These are phyloP conservation scores for Diarsia dahlii DNA, from an alignment of 2,888 invertebrate genomes.

Conservation along the genomic window DNA sequence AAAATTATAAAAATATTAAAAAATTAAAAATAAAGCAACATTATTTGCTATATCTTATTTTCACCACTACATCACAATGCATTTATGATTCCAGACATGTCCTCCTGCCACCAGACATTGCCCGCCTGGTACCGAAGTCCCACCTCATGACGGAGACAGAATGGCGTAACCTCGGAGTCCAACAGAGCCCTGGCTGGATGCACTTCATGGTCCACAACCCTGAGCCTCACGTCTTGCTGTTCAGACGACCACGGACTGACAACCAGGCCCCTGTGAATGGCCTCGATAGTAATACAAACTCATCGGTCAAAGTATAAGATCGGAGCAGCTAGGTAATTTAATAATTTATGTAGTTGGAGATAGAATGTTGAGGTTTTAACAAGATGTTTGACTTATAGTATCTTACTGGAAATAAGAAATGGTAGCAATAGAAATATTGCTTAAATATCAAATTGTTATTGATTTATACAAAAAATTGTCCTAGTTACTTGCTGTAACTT, in stretches of 20 bases:
- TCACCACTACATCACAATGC: neutral
- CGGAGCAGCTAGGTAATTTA: conserved; percentile 48
- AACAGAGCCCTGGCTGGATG: conserved; percentile 96
- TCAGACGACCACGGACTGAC: conserved; percentile 91
- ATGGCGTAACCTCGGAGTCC: conserved; percentile 98
- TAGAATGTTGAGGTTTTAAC: conserved; percentile 20
- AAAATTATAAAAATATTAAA: too few species aligned
- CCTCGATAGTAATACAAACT: conserved; percentile 77
- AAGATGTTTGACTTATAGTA: conserved; percentile 10
- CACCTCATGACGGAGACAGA: conserved; percentile 98
- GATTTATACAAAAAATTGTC: neutral
- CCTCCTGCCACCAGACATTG: conserved; percentile 96
- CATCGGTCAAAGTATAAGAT: conserved; percentile 80
- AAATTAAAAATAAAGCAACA: too few species aligned
- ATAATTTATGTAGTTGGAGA: conserved; percentile 43
- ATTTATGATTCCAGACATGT: conserved; percentile 93
- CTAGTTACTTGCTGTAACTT: neutral
- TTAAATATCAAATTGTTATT: neutral
- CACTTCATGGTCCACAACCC: conserved; percentile 98
- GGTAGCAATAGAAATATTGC: neutral
- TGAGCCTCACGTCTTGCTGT: conserved; percentile 96
- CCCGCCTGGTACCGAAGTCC: conserved; percentile 96
- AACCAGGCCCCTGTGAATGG: conserved; percentile 78
- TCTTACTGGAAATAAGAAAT: neutral
- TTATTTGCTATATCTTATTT: neutral